phyloP scores from a whole-genome alignment of 2,888 invertebrate species.

The Parnassius apollo region DNA sequence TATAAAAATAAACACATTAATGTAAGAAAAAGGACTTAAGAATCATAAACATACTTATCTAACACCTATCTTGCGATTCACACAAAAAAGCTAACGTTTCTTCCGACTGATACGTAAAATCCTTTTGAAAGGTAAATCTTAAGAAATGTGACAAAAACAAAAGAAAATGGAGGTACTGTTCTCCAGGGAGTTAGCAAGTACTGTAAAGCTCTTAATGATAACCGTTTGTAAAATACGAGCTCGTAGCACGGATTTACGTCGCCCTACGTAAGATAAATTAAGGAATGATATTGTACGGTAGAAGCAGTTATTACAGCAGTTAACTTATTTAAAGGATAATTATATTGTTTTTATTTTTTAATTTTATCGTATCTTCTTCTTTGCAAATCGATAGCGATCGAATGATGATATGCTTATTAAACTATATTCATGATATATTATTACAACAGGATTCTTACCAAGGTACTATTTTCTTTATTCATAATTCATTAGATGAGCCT shows the following conservation, averaged over 20 bases:
- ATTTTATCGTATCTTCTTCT: no score
- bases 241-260: slow-evolving; percentile 9
- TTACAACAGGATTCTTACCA: no score
- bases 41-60: not conserved
- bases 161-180: slow-evolving; percentile 23
- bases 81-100: slow-evolving; percentile 21
- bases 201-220: slow-evolving; percentile 24
- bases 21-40: not conserved
- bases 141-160: slow-evolving; percentile 25
- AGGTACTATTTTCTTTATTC: no score
- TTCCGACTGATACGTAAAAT: slow-evolving; percentile 21
- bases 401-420: no score
- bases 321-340: no score
- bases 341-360: no score
- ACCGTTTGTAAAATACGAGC: slow-evolving; percentile 21
- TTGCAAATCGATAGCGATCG: no score
- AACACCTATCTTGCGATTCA: slow-evolving; percentile 18
- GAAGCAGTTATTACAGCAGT: not conserved
- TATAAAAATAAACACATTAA: no score
- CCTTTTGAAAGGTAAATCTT: slow-evolving; percentile 24
- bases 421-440: no score
- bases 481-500: no score
- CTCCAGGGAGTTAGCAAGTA: slow-evolving; percentile 26
- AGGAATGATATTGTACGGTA: not conserved
- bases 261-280: not conserved